Base-by-base conservation (phyloP, 2,797 vertebrate genomes). In the Moxostoma hubbsi region DNA sequence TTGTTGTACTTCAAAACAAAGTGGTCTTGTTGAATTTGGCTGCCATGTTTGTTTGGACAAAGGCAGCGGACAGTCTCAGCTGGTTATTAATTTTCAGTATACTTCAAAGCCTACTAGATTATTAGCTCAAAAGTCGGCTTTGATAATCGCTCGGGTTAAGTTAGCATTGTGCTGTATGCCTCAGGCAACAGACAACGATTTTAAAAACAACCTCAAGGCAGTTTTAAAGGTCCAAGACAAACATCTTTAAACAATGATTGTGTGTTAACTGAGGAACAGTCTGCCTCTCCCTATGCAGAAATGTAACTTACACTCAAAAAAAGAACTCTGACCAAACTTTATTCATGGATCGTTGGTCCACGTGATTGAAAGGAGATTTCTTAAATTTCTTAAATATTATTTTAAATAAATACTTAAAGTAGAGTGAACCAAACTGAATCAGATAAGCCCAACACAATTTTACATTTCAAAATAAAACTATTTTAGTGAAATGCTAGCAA, bases 1-100 rank as follows among this genome's bases (percentile, higher is more conserved):
- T 66, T 58, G 53, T 11, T 58, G 69, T 65, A 65, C 69, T 73
- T 73, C 51, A 73, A 69, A 67, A 55, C 73, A 62, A 73, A 57
- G 51, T 73, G 73, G 68, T 75, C 54, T 66, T 82, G 76, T 82
- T 79, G 65, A 79, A 71, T 75, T 75, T 79, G 65, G 58, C 81
- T 57, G 46, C 46, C 59, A 55, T 81, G 50, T 61, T 24, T 75
- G 73, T 55, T 81, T 61, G 57, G 70, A 75, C 59, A 68, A 62
- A 73, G 15, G 71, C 55, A 8, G 47, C 55, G 24, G 51, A 53
- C 8, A 16, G 64, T 69, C 79, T 69, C 72, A 69, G 63, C 46
- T 1, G 69, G 77, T 43, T 65, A 1, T 65, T 73, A 16, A 36
- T 75, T 75, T 57, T 49, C 62, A 65, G 7, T 18, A 43, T 57